Percentiles rank a stretch among this genome's conserved stretches.
Conservation (phyloP, 2,113 vertebrate genomes). For the Catharus fuscescens region DNA sequence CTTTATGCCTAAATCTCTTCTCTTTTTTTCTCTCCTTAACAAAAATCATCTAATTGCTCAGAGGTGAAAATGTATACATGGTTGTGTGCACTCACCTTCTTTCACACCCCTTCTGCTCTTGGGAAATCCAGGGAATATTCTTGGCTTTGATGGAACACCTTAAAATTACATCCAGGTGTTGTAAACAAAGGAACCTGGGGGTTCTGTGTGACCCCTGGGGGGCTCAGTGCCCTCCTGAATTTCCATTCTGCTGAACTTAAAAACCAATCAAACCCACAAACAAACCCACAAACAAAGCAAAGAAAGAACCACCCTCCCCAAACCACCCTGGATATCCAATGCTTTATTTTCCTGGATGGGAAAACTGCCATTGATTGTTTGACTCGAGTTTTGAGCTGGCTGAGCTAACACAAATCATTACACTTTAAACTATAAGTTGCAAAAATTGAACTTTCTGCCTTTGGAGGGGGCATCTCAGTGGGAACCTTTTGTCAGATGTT, state of each 20-base stretch:
- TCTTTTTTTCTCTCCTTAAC: not conserved
- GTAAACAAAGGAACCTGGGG: not conserved
- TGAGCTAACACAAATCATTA: not conserved
- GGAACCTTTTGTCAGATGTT: not conserved
- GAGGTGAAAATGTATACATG: not conserved
- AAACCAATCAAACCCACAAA: not conserved
- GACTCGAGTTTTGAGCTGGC: not conserved
- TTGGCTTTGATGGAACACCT: not conserved
- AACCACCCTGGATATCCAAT: too few relatives aligned
- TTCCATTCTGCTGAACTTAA: not conserved
- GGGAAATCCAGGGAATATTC: not conserved
- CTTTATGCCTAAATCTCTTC: not conserved
- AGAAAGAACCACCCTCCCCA: not conserved
- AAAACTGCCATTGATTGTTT: not conserved
- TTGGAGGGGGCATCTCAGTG: not conserved
- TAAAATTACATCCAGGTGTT: not conserved
- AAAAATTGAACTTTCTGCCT: constrained; percentile 6
- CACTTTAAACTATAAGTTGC: not conserved
- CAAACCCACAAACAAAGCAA: not conserved
- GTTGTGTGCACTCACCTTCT: not conserved
- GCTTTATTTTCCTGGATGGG: not conserved
- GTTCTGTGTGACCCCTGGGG: not conserved
- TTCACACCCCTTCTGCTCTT: not conserved
- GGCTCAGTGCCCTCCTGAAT: not conserved
- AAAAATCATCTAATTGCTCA: not conserved